Conservation (phyloP, 1,140 invertebrate species). For the Andrena cerasifolii region DNA sequence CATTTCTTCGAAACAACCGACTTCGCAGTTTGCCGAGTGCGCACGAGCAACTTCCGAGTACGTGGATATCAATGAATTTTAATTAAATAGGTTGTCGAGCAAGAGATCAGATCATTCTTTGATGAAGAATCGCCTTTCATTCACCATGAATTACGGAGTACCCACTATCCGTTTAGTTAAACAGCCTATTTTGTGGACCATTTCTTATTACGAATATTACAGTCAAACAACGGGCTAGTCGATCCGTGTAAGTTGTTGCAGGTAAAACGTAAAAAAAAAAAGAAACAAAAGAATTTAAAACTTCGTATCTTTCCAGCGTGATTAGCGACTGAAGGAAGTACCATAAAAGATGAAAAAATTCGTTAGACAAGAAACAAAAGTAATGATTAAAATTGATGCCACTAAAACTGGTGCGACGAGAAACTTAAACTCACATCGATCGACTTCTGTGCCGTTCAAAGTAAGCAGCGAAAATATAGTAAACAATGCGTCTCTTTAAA, state of each 20-base stretch:
- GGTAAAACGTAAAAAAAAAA: neutral
- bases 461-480: too few species aligned
- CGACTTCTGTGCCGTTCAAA: neutral
- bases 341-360: neutral
- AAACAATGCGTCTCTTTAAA: neutral
- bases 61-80: too few species aligned
- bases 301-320: neutral
- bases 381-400: neutral
- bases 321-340: neutral
- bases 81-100: too few species aligned
- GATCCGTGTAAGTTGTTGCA: neutral
- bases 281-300: neutral
- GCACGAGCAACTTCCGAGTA: too few species aligned
- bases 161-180: neutral
- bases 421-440: slow-evolving; percentile 8
- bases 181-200: slow-evolving; percentile 27
- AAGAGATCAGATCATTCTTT: too few species aligned
- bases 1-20: neutral
- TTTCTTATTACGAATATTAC: slow-evolving; percentile 29
- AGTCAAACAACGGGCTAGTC: slow-evolving; percentile 5
- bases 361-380: neutral
- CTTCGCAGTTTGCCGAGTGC: too few species aligned
- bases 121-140: neutral
- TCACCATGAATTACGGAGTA: neutral
- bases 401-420: neutral